A percentile compares a stretch with the other conserved stretches of the same genome.
Conservation (phyloP, 2,797 vertebrate genomes). For the Podarcis siculus region DNA sequence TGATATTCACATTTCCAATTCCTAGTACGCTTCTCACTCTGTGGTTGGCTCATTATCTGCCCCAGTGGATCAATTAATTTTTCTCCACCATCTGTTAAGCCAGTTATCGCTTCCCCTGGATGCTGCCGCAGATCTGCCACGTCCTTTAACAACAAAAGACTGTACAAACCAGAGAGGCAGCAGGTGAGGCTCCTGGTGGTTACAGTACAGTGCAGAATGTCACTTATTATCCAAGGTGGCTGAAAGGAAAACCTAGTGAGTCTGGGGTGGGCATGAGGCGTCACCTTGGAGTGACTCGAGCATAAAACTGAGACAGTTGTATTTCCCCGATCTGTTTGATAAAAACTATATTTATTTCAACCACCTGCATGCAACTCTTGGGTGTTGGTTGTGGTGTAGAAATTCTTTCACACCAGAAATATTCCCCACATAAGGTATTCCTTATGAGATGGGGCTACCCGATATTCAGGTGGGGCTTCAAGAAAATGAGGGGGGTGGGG, state of each 20-base stretch:
- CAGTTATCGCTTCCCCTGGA: constrained; percentile 43
- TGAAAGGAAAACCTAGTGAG: neutral
- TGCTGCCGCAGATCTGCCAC: constrained; percentile 25
- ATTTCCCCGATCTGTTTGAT: neutral
- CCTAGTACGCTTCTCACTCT: constrained; percentile 58
- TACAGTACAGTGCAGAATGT: neutral
- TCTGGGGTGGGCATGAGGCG: neutral
- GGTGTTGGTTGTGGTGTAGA: neutral
- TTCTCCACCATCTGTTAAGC: constrained; percentile 70
- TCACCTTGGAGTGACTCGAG: neutral
- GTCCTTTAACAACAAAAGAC: constrained; percentile 41
- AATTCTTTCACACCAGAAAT: neutral
- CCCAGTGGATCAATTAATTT: constrained; percentile 76
- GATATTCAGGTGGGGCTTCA: neutral
- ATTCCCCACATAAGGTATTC: neutral
- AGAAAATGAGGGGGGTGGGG: neutral
- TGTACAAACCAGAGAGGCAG: constrained; percentile 47
- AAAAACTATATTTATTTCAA: neutral
- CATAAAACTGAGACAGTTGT: neutral
- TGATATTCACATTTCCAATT: constrained; percentile 57
- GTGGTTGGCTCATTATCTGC: constrained; percentile 59
- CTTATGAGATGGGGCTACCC: neutral
- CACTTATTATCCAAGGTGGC: neutral
- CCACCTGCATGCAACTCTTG: neutral
- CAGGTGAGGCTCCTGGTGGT: constrained; percentile 6